phyloP scores from a whole-genome alignment of 2,113 vertebrate genomes.

The Platysteira castanea region DNA sequence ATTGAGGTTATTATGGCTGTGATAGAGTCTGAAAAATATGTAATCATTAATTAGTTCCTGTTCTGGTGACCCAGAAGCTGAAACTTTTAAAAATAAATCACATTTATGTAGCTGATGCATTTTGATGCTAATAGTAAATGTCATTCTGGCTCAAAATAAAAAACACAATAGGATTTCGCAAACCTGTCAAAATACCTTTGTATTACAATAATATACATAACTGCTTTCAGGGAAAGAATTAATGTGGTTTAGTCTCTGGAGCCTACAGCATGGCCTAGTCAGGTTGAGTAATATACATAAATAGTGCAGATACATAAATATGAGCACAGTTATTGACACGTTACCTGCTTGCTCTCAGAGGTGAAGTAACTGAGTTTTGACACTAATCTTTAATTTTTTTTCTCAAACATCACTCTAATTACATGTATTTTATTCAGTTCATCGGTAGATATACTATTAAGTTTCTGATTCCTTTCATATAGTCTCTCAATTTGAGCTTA shows the following conservation, averaged over 20 bases:
- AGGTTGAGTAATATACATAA: background rate
- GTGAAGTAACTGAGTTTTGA: slow-evolving; percentile 11
- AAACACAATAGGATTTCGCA: slow-evolving; percentile 28
- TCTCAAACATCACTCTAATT: background rate
- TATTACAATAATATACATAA: slow-evolving; percentile 17
- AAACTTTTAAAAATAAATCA: slow-evolving; percentile 4
- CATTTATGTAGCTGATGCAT: background rate
- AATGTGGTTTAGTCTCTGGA: slow-evolving; percentile 15
- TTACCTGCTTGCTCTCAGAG: slow-evolving; percentile 43
- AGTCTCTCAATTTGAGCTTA: slow-evolving; percentile 19
- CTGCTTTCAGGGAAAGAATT: slow-evolving; percentile 14
- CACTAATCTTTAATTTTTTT: slow-evolving; percentile 16
- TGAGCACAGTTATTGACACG: background rate
- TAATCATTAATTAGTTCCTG: slow-evolving; percentile 33
- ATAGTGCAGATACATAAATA: background rate
- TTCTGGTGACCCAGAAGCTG: slow-evolving; percentile 38
- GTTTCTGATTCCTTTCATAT: slow-evolving; percentile 11
- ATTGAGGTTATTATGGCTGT: slow-evolving; percentile 33
- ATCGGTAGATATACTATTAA: slow-evolving; percentile 25
- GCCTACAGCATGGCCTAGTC: slow-evolving; percentile 31
- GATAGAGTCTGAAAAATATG: background rate
- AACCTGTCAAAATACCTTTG: slow-evolving; percentile 16
- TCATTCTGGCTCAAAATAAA: background rate
- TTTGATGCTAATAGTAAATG: slow-evolving; percentile 14
- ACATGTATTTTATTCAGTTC: slow-evolving; percentile 39